Conservation (phyloP, 2,888 invertebrate species). For the Allacma fusca region DNA sequence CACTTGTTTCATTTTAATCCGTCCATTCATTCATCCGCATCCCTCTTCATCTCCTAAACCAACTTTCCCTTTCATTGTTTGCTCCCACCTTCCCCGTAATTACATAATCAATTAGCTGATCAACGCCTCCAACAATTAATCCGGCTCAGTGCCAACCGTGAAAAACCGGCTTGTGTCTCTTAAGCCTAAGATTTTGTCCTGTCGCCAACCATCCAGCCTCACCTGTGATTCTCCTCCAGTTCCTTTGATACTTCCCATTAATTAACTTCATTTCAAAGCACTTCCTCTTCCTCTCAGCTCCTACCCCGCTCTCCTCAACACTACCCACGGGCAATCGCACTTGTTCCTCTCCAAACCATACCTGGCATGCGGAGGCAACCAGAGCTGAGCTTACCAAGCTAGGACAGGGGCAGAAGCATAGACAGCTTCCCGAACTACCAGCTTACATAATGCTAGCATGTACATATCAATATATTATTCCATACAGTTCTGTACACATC, state of each 20-base stretch:
- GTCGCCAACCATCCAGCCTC: background rate
- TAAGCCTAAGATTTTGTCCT: conserved; percentile 2
- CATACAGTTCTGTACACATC: no score
- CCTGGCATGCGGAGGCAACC: no score
- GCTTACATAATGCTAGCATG: no score
- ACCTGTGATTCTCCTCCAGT: background rate
- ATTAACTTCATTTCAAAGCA: background rate
- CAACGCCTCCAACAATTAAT: conserved; percentile 14
- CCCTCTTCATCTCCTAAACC: background rate
- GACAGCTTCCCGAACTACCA: no score
- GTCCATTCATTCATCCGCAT: conserved; percentile 17
- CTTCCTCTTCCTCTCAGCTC: no score
- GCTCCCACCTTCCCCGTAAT: conserved; percentile 6
- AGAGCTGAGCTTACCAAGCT: no score
- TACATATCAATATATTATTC: no score
- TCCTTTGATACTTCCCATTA: background rate
- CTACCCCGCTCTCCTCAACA: no score
- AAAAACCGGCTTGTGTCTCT: background rate
- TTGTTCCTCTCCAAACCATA: no score
- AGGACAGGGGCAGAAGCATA: no score
- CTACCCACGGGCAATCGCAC: no score
- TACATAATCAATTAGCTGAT: conserved; percentile 18
- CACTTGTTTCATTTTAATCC: conserved; percentile 29
- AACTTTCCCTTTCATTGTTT: conserved; percentile 11
- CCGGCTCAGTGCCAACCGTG: background rate